Conservation (phyloP, 1,140 invertebrate species). For the Cyphomyrmex costatus region DNA sequence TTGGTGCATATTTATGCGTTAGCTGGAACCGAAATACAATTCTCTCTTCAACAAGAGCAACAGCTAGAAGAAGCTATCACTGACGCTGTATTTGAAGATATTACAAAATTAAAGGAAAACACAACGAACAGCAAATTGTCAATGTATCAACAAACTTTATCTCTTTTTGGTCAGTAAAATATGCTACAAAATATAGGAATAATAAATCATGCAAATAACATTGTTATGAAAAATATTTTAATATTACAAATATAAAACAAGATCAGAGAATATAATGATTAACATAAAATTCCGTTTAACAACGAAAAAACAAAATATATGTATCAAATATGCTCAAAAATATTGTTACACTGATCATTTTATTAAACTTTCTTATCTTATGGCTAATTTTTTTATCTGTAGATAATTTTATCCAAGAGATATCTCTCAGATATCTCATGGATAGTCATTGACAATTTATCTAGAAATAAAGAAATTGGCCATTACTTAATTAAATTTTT, state of each 20-base stretch:
- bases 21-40: conserved; percentile 88
- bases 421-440: no score
- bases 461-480: no score
- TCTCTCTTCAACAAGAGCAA: conserved; percentile 87
- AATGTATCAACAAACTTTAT: conserved; percentile 81
- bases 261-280: neutral
- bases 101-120: conserved; percentile 81
- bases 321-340: neutral
- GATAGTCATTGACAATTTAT: no score
- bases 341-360: neutral
- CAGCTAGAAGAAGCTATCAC: conserved; percentile 86
- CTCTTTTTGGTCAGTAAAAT: conserved; percentile 78
- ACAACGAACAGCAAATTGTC: conserved; percentile 76
- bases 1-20: conserved; percentile 89
- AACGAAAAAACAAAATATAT: neutral
- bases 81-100: conserved; percentile 89
- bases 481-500: neutral
- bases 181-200: neutral
- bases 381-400: no score
- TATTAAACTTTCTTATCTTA: neutral
- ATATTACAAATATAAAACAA: conserved; percentile 11
- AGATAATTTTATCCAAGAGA: no score
- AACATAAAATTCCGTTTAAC: neutral
- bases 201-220: neutral
- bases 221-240: conserved; percentile 7